phyloP scores from a whole-genome alignment of 2,113 vertebrate species.

The Phodopus roborovskii region DNA sequence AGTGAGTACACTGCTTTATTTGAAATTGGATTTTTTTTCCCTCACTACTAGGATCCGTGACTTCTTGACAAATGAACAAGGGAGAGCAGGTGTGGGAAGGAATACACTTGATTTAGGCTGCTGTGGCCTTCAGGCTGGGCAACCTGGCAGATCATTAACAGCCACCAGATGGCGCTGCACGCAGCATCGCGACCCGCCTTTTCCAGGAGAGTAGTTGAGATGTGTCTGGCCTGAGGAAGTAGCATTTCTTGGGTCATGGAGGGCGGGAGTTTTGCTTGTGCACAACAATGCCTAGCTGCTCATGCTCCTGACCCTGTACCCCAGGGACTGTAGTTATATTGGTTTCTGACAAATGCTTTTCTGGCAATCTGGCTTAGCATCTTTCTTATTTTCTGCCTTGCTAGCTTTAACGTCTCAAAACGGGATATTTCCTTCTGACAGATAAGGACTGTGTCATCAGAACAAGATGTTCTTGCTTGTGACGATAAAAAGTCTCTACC shows the following conservation, averaged over 20 bases:
- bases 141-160: accelerated
- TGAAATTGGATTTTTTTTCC: not conserved
- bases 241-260: not conserved
- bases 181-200: accelerated
- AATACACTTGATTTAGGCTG: not conserved
- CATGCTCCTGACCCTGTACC: slow-evolving; percentile 17
- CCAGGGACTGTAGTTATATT: not conserved
- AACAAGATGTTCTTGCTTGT: slow-evolving; percentile 54
- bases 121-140: not conserved
- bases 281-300: not conserved
- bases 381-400: slow-evolving; percentile 78
- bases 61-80: not conserved
- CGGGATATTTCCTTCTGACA: slow-evolving; percentile 52
- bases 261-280: not conserved
- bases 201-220: not conserved
- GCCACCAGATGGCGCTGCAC: slow-evolving; percentile 61
- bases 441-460: slow-evolving; percentile 44
- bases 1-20: not conserved
- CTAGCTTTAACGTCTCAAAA: slow-evolving; percentile 61
- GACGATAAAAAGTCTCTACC: not conserved
- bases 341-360: slow-evolving; percentile 67
- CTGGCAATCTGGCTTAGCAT: slow-evolving; percentile 61
- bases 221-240: not conserved
- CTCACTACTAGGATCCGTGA: not conserved
- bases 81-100: not conserved